Percentiles rank a stretch among this genome's conserved stretches.
Evolutionary conservation across 2,113 vertebrate species (phyloP).

Genomic region (Xyliphius kryptos): DNA sequence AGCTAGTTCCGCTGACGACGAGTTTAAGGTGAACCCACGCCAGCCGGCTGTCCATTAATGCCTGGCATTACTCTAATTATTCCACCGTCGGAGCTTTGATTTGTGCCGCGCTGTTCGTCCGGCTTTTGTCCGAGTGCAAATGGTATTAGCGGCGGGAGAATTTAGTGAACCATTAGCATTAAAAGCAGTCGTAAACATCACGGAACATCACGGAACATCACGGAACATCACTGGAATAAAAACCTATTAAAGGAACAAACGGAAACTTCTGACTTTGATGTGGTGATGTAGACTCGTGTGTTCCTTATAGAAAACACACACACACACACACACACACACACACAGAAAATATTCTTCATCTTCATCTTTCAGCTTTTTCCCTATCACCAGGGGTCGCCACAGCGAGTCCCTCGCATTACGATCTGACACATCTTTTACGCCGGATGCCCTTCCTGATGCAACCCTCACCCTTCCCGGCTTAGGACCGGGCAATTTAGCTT

Average conservation of each 20-base stretch:
- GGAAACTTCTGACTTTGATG: slow-evolving; percentile 14
- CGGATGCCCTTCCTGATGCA: no score
- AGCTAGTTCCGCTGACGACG: not conserved
- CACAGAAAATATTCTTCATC: no score
- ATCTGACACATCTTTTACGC: no score
- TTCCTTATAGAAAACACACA: no score
- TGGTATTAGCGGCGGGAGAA: not conserved
- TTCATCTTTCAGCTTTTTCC: no score
- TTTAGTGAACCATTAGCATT: slow-evolving; percentile 11
- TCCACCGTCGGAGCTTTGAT: slow-evolving; percentile 9
- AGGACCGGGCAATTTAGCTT: no score
- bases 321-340: no score
- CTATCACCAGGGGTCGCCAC: no score
- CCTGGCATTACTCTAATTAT: not conserved
- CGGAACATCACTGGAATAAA: no score
- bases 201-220: not conserved
- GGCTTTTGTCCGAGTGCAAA: not conserved
- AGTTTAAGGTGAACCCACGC: not conserved
- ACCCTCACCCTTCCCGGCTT: no score
- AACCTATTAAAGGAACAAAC: not conserved
- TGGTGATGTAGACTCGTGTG: not conserved
- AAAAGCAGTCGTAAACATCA: slow-evolving; percentile 17
- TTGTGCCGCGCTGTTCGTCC: not conserved
- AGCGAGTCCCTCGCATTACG: no score
- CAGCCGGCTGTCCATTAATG: not conserved